Evolutionary conservation across 2,888 invertebrate species (phyloP), one percentile per base, ranked within the genome.

Genomic region (Dastarcus helophoroides): DNA sequence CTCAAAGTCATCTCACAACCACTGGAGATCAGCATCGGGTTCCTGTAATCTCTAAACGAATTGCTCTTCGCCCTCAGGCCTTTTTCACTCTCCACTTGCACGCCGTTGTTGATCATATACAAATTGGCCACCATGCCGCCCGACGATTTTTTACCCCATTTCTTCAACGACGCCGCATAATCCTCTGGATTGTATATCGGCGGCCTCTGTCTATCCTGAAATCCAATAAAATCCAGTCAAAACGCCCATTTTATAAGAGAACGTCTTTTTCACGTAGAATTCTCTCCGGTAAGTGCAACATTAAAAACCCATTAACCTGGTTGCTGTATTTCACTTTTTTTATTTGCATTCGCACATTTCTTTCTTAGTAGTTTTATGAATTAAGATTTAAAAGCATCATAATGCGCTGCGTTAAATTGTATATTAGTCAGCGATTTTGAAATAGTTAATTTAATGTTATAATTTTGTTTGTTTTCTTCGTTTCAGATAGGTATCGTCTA

Each of bases 181-280:
- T 89, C 89, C 56, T 90, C 89, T 0, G 89, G 81, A 55, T 89
- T 89, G 67, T 88, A 89, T 10, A 88, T 79, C 0, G 89, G 89
- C 15, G 89, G 86, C 23, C 86, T 71, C 50, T 84, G 79, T 46
- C 84, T 82, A 53, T 85, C 33, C 33, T 33, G 26, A 3, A 23
- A 9, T 7, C 11, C 5, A 14, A 26, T 17, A 17, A 17, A 17
- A 17, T 7, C n/a, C n/a, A n/a, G n/a, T n/a, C n/a, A n/a, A n/a
- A n/a, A n/a, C n/a, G n/a, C n/a, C n/a, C n/a, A n/a, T n/a, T n/a
- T n/a, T n/a, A n/a, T n/a, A n/a, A n/a, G n/a, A n/a, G n/a, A n/a
- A n/a, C n/a, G n/a, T n/a, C n/a, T n/a, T n/a, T n/a, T n/a, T n/a
- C n/a, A n/a, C n/a, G n/a, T n/a, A n/a, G n/a, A n/a, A n/a, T n/a